Base-by-base conservation (phyloP, 2,888 invertebrate species). In the Azorinus chamasolen region DNA sequence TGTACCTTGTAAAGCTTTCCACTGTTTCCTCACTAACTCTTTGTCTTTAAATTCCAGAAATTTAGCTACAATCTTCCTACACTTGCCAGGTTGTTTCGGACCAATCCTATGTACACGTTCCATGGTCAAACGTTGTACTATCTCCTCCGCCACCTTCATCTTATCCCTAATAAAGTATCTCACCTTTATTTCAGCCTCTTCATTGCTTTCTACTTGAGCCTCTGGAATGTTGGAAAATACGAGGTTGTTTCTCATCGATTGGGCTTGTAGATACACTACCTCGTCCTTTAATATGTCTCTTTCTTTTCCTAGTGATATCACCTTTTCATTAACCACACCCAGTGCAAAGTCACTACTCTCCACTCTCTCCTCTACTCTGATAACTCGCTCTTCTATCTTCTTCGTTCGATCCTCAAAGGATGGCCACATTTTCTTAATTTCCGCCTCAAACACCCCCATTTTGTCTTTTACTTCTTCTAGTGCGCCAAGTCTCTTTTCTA, bases 91-190 rank as follows among this genome's bases (percentile, higher is more conserved):
- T 25, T 27, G 43, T 14, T 45, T 51, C 48, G 53, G 41, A 5
- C 74, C 57, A 22, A 74, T 55, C 45, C 74, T 55, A 41, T 68
- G 66, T 5, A 74, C 63, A 37, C 68, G 39, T 10, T 68, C 62
- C 54, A 74, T 53, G 18, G 45, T 24, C 27, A 57, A 27, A 22
- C 58, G 14, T 1, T 55, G 51, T 0, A 55, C 22, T 16, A 68
- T n/a, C 18, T 54, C 63, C n/a, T 39, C n/a, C 1, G 59, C 59
- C 6, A 59, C 20, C 45, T 59, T 51, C 58, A 74, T 58, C 25
- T 68, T 62, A 2, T 32, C 37, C 1, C 6, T n/a, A 1, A 68
- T 4, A 51, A 62, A 57, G 14, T 66, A 10, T 24, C 55, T 54
- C 46, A 68, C 18, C 14, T 27, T 45, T n/a, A 1, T 10, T 24